Percentiles rank a stretch among this genome's conserved stretches.
phyloP scores from a whole-genome alignment of 2,113 vertebrate species.

The Acrocephalus arundinaceus region DNA sequence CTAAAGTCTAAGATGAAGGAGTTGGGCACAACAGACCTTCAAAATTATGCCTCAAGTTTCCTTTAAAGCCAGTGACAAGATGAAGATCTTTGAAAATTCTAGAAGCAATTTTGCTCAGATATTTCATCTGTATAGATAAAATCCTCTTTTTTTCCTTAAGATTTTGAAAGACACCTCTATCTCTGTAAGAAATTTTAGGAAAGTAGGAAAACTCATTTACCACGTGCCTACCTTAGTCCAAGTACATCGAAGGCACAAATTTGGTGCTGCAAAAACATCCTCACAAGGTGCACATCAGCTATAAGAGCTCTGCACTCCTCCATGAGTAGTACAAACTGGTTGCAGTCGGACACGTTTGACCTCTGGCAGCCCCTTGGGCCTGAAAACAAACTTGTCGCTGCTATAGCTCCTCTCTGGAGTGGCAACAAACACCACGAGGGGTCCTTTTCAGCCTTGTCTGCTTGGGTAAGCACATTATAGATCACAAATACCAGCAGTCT shows the following conservation, averaged over 20 bases:
- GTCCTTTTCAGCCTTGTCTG: background rate
- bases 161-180: background rate
- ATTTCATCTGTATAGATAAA: background rate
- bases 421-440: background rate
- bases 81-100: background rate
- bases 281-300: background rate
- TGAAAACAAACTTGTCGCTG: background rate
- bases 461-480: background rate
- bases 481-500: background rate
- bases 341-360: background rate
- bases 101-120: background rate
- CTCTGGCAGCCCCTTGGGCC: background rate
- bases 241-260: fast-evolving
- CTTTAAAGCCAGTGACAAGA: background rate
- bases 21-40: background rate
- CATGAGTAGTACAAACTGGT: too few species aligned
- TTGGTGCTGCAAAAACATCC: background rate
- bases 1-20: background rate
- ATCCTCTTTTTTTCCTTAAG: background rate
- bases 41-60: background rate
- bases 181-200: background rate
- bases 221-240: background rate
- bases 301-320: background rate
- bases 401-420: background rate
- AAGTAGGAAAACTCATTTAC: background rate